Evolutionary conservation across 2,888 invertebrate genomes (phyloP), one percentile per base, ranked within the genome.

Genomic region (Lissonota sp.): DNA sequence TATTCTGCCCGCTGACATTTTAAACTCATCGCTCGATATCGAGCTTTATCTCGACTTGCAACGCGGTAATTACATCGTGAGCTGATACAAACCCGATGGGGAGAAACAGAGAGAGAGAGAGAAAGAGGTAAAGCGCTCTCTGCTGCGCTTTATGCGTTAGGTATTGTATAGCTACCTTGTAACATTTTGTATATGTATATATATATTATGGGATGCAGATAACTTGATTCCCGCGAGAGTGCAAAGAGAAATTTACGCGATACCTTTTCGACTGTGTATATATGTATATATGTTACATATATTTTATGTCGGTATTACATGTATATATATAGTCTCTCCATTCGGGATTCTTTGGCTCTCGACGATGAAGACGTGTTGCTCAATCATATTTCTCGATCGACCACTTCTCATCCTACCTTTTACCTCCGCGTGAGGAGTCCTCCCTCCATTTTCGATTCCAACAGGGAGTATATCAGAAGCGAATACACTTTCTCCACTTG

Each of bases 21-120:
- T 80, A 83, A 84, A 84, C 83, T 77, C 26, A 26, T 26, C 81
- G 83, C 81, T 84, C 77, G 82, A 79, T 83, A 84, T 84, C 84
- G 78, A 71, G 83, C 78, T 76, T 84, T 84, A 84, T 84, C 84
- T 84, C 70, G 74, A 74, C 77, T 83, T 66, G 81, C 79, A 80
- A 82, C 79, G 81, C 75, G 67, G 83, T 84, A 84, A 84, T 84
- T 84, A 84, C 83, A 82, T 74, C 80, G 78, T 49, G 16, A 53
- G 67, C 76, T 64, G 81, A 81, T 83, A 80, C 79, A 76, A 83
- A 77, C 75, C 72, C 75, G 72, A 57, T 75, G 58, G 51, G 49
- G 70, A 69, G 66, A 73, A 77, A 80, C 67, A 26, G 26, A 26
- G 26, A 26, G 26, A 26, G 26, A 26, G 26, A 26, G 26, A 26